Conservation (phyloP, 2,888 invertebrate genomes). For the Leptopilina syphax region DNA sequence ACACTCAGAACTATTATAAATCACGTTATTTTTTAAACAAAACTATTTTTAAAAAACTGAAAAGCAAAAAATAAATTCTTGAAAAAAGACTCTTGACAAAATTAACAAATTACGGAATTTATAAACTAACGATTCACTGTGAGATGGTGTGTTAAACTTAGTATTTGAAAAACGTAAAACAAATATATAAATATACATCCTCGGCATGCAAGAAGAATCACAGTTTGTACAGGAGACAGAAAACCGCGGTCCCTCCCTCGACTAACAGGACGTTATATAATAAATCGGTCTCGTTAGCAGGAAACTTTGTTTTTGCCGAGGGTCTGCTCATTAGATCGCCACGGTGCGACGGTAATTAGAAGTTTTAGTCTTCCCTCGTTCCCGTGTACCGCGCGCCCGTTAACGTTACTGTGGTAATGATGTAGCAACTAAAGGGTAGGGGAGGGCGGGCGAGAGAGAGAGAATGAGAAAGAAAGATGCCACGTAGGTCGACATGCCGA, state of each 20-base stretch:
- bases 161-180: slow-evolving; percentile 9
- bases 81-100: too few relatives aligned
- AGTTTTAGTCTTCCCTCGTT: slow-evolving; percentile 67
- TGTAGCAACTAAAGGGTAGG: slow-evolving; percentile 59
- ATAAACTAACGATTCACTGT: too few relatives aligned
- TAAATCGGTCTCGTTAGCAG: slow-evolving; percentile 73
- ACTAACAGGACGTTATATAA: slow-evolving; percentile 69
- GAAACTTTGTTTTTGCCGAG: slow-evolving; percentile 71
- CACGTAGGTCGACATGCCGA: slow-evolving; percentile 58
- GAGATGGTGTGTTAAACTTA: too few relatives aligned
- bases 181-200: neutral
- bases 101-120: too few relatives aligned
- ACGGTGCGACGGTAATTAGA: slow-evolving; percentile 73
- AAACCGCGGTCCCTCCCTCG: slow-evolving; percentile 57
- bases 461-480: slow-evolving; percentile 53
- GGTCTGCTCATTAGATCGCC: slow-evolving; percentile 72
- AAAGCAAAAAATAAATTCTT: too few relatives aligned
- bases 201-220: slow-evolving; percentile 16
- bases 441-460: too few relatives aligned
- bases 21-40: neutral
- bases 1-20: neutral
- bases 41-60: neutral
- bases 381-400: slow-evolving; percentile 53
- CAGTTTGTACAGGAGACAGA: slow-evolving; percentile 47
- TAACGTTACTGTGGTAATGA: slow-evolving; percentile 66